phyloP scores from a whole-genome alignment of 2,888 invertebrate genomes.

The Drosophila kambysellisi region DNA sequence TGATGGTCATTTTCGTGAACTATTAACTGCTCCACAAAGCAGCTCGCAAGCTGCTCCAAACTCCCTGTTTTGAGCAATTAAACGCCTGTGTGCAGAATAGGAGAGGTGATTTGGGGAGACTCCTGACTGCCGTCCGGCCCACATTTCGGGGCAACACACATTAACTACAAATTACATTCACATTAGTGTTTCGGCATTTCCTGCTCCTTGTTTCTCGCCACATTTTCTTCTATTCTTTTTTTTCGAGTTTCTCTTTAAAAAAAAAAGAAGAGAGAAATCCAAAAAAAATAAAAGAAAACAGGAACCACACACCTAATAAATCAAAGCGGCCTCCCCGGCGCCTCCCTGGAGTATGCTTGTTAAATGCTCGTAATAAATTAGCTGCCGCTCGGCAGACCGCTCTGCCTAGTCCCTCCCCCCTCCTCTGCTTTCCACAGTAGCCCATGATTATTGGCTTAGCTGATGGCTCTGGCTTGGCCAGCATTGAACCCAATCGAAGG shows the following conservation, averaged over 20 bases:
- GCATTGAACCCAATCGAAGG: conserved; percentile 73
- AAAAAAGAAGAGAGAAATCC: not conserved
- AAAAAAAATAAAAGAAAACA: conserved; percentile 17
- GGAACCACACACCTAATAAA: conserved; percentile 78
- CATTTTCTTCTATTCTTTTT: conserved; percentile 17
- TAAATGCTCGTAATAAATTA: conserved; percentile 80
- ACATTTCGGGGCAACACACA: conserved; percentile 63
- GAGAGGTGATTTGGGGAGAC: conserved; percentile 4
- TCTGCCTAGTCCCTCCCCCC: not conserved
- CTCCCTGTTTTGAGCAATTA: conserved; percentile 66
- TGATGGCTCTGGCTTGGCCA: conserved; percentile 63
- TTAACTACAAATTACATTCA: conserved; percentile 81
- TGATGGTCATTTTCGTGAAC: conserved; percentile 24
- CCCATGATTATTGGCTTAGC: conserved; percentile 76
- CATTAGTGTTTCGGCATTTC: conserved; percentile 77
- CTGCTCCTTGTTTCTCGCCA: conserved; percentile 34
- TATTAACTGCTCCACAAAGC: conserved; percentile 1
- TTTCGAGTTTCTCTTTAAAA: conserved; percentile 36
- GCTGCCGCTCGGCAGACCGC: conserved; percentile 60
- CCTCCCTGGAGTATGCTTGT: conserved; percentile 77
- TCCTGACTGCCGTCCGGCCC: conserved; percentile 29
- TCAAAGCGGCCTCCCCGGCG: conserved; percentile 71
- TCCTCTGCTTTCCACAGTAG: not conserved
- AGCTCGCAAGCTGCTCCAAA: conserved; percentile 10
- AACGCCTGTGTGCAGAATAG: conserved; percentile 30